Evolutionary conservation across 2,797 vertebrate species (phyloP).

Genomic region (Sparus aurata): DNA sequence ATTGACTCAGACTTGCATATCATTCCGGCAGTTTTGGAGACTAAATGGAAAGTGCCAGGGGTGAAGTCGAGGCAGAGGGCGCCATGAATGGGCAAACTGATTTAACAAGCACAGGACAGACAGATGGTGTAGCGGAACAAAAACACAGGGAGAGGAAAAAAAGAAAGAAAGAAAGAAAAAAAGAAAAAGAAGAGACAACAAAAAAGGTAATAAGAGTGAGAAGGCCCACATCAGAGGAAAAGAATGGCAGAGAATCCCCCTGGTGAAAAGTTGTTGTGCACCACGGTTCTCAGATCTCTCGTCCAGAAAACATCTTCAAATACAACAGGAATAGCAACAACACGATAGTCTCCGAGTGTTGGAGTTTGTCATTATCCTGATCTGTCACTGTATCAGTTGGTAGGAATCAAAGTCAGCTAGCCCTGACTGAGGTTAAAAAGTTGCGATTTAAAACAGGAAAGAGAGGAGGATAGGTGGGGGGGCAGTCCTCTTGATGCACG

Average conservation of each 20-base stretch:
- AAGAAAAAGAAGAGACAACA: slow-evolving; percentile 12
- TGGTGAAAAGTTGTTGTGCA: slow-evolving; percentile 63
- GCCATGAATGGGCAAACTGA: slow-evolving; percentile 56
- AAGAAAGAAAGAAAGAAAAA: neutral
- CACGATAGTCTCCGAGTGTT: slow-evolving; percentile 46
- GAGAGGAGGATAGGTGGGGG: neutral
- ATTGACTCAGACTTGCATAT: slow-evolving; percentile 74
- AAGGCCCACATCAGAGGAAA: slow-evolving; percentile 57
- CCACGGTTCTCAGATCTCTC: slow-evolving; percentile 62
- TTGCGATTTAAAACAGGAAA: slow-evolving; percentile 45
- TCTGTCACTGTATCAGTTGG: slow-evolving; percentile 47
- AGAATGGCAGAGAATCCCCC: slow-evolving; percentile 64
- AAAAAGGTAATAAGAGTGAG: slow-evolving; percentile 65
- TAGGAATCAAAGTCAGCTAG: slow-evolving; percentile 48
- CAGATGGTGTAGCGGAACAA: slow-evolving; percentile 67
- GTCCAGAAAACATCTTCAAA: slow-evolving; percentile 75
- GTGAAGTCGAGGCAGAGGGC: slow-evolving; percentile 64
- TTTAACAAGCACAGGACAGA: slow-evolving; percentile 69
- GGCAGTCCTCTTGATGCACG: slow-evolving; percentile 1
- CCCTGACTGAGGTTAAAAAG: slow-evolving; percentile 58
- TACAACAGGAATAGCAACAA: slow-evolving; percentile 66
- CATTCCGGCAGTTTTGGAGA: slow-evolving; percentile 62
- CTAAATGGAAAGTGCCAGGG: slow-evolving; percentile 70
- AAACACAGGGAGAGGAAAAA: slow-evolving; percentile 30
- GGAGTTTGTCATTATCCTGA: slow-evolving; percentile 48